phyloP scores from a whole-genome alignment of 1,140 invertebrate species.

The Drosophila miranda region DNA sequence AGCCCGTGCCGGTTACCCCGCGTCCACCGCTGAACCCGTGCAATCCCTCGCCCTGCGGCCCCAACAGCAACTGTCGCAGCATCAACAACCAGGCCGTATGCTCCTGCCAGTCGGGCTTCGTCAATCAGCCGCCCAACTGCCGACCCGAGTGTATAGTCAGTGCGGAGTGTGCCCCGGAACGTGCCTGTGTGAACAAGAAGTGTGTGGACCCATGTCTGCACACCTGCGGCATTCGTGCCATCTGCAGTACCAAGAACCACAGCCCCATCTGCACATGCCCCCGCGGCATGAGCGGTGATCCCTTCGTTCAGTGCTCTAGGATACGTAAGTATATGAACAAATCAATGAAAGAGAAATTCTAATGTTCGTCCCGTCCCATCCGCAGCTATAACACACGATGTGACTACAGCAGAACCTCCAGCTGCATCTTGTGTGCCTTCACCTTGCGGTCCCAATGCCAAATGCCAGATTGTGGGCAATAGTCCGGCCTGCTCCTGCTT shows the following conservation, averaged over 20 bases:
- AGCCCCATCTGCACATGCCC: conserved; percentile 86
- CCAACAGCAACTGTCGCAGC: conserved; percentile 89
- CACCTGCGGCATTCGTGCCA: conserved; percentile 85
- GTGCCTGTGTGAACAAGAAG: conserved; percentile 88
- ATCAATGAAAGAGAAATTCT: background rate
- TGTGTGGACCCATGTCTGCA: conserved; percentile 89
- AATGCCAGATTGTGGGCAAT: conserved; percentile 88
- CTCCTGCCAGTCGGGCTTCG: conserved; percentile 87
- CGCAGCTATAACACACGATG: conserved; percentile 32
- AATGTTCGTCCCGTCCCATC: background rate
- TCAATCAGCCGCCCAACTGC: conserved; percentile 90
- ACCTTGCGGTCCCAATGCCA: conserved; percentile 91
- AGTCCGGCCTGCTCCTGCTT: conserved; percentile 91
- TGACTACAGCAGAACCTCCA: conserved; percentile 82
- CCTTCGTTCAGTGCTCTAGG: conserved; percentile 84
- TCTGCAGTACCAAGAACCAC: conserved; percentile 86
- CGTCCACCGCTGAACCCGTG: conserved; percentile 83
- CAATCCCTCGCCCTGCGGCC: conserved; percentile 86
- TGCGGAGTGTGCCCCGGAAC: conserved; percentile 87
- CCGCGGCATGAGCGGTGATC: conserved; percentile 86
- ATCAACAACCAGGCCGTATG: conserved; percentile 87
- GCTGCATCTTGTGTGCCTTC: conserved; percentile 89
- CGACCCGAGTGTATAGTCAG: conserved; percentile 87
- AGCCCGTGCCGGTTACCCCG: conserved; percentile 84
- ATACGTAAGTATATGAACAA: conserved; percentile 82